Percentiles rank a stretch among this genome's conserved stretches.
These are phyloP conservation scores for Acleris literana DNA, from an alignment of 2,888 invertebrate species.

Conservation along the genomic window DNA sequence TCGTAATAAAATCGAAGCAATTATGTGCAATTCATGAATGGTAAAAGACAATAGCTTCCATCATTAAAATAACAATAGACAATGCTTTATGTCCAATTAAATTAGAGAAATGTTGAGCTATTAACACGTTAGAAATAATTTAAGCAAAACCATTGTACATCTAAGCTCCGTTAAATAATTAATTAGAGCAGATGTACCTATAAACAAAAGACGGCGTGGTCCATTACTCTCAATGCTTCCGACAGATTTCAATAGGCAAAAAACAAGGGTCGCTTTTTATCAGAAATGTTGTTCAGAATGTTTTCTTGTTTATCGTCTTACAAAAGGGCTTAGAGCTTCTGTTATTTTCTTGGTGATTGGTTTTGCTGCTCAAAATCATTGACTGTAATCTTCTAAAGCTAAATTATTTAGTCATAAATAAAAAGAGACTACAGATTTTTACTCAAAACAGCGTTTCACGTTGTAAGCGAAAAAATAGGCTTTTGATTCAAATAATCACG, in stretches of 20 bases:
- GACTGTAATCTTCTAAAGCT: conserved; percentile 3
- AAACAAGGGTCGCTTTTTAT: conserved; percentile 3
- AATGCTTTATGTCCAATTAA: conserved; percentile 1
- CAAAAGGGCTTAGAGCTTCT: neutral
- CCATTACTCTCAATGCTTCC: neutral
- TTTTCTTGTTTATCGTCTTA: conserved; percentile 1
- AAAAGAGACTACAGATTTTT: no score
- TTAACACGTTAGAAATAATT: neutral
- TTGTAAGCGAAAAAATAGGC: neutral
- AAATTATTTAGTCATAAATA: no score
- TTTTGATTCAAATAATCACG: conserved; percentile 2
- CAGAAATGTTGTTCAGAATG: neutral
- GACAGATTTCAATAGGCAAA: conserved; percentile 2
- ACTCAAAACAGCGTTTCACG: neutral
- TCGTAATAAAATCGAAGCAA: no score
- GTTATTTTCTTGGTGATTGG: conserved; percentile 13
- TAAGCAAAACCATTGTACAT: neutral
- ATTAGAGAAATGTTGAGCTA: conserved; percentile 1
- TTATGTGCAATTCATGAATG: no score
- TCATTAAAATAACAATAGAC: neutral
- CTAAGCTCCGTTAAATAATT: neutral
- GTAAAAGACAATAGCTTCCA: no score
- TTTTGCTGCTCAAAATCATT: conserved; percentile 6
- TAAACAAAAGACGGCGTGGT: conserved; percentile 2
- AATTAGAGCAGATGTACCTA: neutral